A percentile compares a stretch with the other conserved stretches of the same genome.
These are phyloP conservation scores for Ictalurus furcatus DNA, from an alignment of 2,113 vertebrate genomes.

Conservation along the genomic window DNA sequence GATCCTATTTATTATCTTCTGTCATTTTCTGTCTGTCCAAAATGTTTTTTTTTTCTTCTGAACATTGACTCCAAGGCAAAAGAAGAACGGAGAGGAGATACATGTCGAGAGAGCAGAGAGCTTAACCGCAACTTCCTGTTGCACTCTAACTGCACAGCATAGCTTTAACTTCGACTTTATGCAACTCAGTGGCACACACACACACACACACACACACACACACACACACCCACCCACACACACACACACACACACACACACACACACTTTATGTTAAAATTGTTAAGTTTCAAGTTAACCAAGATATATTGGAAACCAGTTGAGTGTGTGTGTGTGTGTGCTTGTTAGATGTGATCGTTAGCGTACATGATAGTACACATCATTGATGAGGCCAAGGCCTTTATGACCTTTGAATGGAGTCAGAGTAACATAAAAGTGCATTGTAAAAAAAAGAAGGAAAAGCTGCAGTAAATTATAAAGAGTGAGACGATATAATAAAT, in stretches of 20 bases:
- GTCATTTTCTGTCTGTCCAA: not conserved
- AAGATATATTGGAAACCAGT: not conserved
- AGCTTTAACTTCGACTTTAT: conserved; percentile 39
- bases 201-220: not conserved
- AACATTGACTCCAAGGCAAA: not conserved
- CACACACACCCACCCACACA: not conserved
- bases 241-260: not conserved
- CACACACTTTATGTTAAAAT: not conserved
- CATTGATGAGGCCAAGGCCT: not conserved
- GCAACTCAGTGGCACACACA: not conserved
- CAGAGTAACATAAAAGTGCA: not conserved
- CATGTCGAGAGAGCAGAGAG: not conserved
- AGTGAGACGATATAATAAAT: accelerated
- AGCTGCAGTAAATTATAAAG: not conserved
- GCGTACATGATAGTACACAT: not conserved
- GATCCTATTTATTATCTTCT: not conserved
- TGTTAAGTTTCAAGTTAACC: not conserved
- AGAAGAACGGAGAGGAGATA: not conserved
- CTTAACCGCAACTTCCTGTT: conserved; percentile 54
- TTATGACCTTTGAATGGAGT: not conserved
- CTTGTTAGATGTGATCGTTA: not conserved
- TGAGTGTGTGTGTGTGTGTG: not conserved
- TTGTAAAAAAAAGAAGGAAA: not conserved
- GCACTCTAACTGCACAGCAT: conserved; percentile 24
- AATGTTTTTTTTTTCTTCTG: not conserved